Evolutionary conservation across 2,888 invertebrate species (phyloP).

Genomic region (Acanthosoma haemorrhoidale): DNA sequence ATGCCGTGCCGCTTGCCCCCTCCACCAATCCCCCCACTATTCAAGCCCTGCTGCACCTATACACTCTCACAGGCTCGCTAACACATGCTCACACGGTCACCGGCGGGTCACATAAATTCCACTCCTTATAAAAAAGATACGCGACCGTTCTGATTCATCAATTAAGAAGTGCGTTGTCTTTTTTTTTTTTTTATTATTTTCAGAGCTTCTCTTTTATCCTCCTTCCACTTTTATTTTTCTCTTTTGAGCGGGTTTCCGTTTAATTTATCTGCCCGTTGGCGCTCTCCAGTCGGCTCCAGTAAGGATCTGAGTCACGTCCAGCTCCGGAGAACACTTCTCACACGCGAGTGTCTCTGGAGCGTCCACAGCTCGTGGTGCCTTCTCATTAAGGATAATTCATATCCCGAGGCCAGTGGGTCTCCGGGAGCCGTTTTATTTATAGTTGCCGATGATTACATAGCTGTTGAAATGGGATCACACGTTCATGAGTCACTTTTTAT

Average conservation of each 20-base stretch:
- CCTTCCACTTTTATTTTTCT: slow-evolving; percentile 4
- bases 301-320: neutral
- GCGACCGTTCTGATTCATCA: slow-evolving; percentile 6
- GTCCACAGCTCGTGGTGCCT: no score
- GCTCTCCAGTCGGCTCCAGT: neutral
- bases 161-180: neutral
- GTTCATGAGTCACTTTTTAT: no score
- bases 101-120: slow-evolving; percentile 4
- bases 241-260: slow-evolving; percentile 5
- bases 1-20: neutral
- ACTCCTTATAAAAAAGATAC: slow-evolving; percentile 1
- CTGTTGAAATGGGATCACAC: no score
- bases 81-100: no score
- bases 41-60: no score
- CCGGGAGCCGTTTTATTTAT: no score
- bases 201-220: slow-evolving; percentile 9
- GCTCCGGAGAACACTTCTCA: no score
- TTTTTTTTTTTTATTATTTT: neutral
- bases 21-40: neutral
- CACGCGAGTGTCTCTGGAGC: no score
- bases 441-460: no score
- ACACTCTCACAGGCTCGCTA: no score
- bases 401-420: no score
- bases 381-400: no score
- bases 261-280: slow-evolving; percentile 14